Percentiles rank a stretch among this genome's conserved stretches.
Conservation (phyloP, 2,113 vertebrate genomes). For the Loxodonta africana region DNA sequence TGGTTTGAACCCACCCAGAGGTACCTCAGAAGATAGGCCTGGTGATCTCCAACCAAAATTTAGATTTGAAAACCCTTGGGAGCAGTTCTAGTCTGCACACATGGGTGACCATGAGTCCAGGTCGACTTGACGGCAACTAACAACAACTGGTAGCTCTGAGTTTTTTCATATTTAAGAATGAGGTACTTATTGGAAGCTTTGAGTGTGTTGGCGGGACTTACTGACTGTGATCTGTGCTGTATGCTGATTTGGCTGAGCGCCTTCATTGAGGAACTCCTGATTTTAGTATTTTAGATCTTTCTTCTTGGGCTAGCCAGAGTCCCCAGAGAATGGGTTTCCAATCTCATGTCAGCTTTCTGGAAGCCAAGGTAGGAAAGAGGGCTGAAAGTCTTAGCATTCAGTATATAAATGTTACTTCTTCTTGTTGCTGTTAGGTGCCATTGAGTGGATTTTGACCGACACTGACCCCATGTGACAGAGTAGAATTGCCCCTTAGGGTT, state of each 20-base stretch:
- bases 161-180: constrained; percentile 10
- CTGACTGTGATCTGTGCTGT: not conserved
- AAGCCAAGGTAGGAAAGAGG: not conserved
- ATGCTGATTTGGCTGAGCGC: not conserved
- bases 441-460: too few relatives aligned
- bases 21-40: not conserved
- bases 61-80: not conserved
- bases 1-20: not conserved
- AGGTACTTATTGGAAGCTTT: not conserved
- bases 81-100: not conserved
- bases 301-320: not conserved
- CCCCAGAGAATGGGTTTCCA: not conserved
- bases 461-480: too few relatives aligned
- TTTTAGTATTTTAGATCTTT: constrained; percentile 4
- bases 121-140: not conserved
- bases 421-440: too few relatives aligned
- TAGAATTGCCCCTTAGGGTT: too few relatives aligned
- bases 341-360: not conserved
- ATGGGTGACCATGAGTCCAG: not conserved
- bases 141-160: not conserved
- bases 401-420: too few relatives aligned
- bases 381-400: not conserved
- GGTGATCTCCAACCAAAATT: not conserved
- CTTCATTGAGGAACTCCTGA: not conserved
- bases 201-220: too few relatives aligned